Evolutionary conservation across 2,113 vertebrate genomes (phyloP), one percentile per base, ranked within the genome.

Genomic region (Rattus rattus): DNA sequence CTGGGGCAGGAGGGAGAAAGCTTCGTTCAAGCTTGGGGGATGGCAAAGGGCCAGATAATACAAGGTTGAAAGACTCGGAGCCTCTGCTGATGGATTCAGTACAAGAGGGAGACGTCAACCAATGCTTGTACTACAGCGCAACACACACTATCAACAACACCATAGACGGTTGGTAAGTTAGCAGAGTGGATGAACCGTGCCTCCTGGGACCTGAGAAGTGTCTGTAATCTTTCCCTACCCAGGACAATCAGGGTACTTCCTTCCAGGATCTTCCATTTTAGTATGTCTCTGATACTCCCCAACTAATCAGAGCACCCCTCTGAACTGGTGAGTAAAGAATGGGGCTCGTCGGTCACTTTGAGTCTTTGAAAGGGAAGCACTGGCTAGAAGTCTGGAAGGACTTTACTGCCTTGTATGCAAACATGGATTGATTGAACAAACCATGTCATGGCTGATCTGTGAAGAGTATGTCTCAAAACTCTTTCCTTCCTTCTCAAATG

Each of bases 391-490:
- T 63, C 65, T 33, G 28, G 75, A 90, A 96, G 92, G 93, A 96
- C 73, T 95, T 95, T 92, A 79, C 30, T 89, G 33, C 47, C 88
- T 90, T 92, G 11, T 49, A 72, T 91, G 56, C 67, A 97, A 94
- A 96, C 94, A 95, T 88, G 36, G 84, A 96, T 94, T 91, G 95
- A 96, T 76, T 92, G 96, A 90, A 80, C 87, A 49, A 88, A 94
- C 43, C 96, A 7, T 26, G 19, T 49, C 91, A 33, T 4, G 88
- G 56, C 86, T 16, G 92, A 70, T 90, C n/a, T 22, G 70, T 88
- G 52, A 39, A 54, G 72, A 52, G 86, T 12, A 92, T 70, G 43
- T 73, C 94, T 92, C 72, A 80, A 85, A 96, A 73, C 36, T 76
- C 87, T 92, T 87, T 65, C 47, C 83, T 73, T 93, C n/a, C 93